Evolutionary conservation across 2,113 vertebrate genomes (phyloP).

Genomic region (Vanacampus margaritifer): DNA sequence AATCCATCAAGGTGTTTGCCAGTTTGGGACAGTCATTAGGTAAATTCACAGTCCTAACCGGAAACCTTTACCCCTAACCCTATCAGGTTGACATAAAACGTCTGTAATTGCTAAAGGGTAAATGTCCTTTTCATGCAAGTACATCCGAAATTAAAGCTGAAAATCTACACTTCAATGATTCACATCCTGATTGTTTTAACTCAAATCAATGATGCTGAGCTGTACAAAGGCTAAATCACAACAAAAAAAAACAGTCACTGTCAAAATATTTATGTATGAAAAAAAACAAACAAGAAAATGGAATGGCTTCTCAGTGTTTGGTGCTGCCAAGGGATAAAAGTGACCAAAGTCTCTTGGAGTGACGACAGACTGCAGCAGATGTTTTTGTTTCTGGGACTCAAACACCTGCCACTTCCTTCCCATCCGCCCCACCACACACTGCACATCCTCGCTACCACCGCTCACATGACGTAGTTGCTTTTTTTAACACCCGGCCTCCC

Average conservation of each 20-base stretch:
- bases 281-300: neutral
- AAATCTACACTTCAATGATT: too few relatives aligned
- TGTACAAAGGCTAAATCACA: neutral
- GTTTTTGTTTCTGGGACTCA: constrained; percentile 24
- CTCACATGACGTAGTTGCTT: constrained; percentile 43
- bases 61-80: neutral
- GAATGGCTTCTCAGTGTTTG: neutral
- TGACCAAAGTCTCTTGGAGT: constrained; percentile 1
- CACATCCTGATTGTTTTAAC: too few relatives aligned
- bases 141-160: too few relatives aligned
- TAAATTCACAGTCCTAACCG: too few relatives aligned
- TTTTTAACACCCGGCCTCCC: constrained; percentile 27
- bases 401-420: constrained; percentile 10
- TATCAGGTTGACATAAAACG: too few relatives aligned
- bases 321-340: constrained; percentile 3
- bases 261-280: neutral
- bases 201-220: too few relatives aligned
- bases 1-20: too few relatives aligned
- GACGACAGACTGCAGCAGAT: constrained; percentile 20
- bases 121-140: too few relatives aligned
- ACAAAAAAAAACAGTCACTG: neutral
- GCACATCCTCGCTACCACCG: constrained; percentile 2
- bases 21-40: too few relatives aligned
- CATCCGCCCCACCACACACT: neutral
- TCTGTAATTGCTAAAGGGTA: too few relatives aligned